Conservation (phyloP, 2,888 invertebrate species). For the Amphipoea lucens region DNA sequence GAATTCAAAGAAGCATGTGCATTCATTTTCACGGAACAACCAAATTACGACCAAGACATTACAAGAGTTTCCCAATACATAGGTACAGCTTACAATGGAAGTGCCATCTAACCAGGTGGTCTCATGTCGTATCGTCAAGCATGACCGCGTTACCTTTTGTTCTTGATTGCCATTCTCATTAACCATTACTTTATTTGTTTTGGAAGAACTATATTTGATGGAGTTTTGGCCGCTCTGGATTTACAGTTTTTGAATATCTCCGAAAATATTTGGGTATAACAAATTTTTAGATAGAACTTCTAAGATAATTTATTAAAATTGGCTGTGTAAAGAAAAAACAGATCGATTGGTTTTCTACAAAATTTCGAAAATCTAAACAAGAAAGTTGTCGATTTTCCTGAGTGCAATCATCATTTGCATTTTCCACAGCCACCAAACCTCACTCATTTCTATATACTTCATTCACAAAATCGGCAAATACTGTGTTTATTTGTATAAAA, state of each 20-base stretch:
- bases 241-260: neutral
- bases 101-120: conserved; percentile 56
- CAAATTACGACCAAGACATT: conserved; percentile 53
- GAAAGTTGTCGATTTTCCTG: conserved; percentile 26
- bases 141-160: conserved; percentile 72
- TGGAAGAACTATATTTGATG: conserved; percentile 45
- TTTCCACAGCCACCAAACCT: conserved; percentile 48
- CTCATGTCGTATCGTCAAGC: conserved; percentile 64
- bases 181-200: conserved; percentile 60
- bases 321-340: neutral
- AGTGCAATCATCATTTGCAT: conserved; percentile 26
- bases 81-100: conserved; percentile 36
- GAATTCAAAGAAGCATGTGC: conserved; percentile 54
- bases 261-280: neutral
- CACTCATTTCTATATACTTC: conserved; percentile 61
- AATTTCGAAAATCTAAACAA: neutral
- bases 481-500: conserved; percentile 70
- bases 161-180: conserved; percentile 65
- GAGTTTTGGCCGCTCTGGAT: conserved; percentile 54
- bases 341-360: neutral
- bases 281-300: neutral
- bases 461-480: conserved; percentile 77
- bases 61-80: conserved; percentile 24
- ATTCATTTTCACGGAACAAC: conserved; percentile 45
- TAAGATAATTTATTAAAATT: neutral